Evolutionary conservation across 2,888 invertebrate species (phyloP).

Genomic region (Apamea crenata): DNA sequence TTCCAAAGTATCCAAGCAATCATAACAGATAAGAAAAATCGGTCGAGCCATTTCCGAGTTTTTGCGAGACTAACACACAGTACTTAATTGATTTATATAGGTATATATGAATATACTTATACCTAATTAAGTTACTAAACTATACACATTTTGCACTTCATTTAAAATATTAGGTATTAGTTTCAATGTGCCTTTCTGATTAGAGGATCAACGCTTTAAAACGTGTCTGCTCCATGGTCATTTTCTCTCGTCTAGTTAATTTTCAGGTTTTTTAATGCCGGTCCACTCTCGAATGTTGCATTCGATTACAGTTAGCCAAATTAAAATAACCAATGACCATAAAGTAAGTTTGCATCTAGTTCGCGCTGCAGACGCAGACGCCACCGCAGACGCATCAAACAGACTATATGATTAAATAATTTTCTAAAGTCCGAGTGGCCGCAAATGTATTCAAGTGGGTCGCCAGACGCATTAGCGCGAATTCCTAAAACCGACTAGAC

Average conservation of each 20-base stretch:
- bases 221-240: neutral
- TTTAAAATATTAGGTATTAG: neutral
- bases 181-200: neutral
- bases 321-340: slow-evolving; percentile 48
- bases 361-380: slow-evolving; percentile 59
- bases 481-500: slow-evolving; percentile 83
- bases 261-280: slow-evolving; percentile 16
- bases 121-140: neutral
- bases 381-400: slow-evolving; percentile 66
- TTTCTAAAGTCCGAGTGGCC: slow-evolving; percentile 70
- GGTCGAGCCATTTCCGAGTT: neutral
- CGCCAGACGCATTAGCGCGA: slow-evolving; percentile 87
- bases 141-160: neutral
- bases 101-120: neutral
- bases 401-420: slow-evolving; percentile 75
- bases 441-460: slow-evolving; percentile 82
- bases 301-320: slow-evolving; percentile 52
- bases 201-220: neutral
- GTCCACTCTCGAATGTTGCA: slow-evolving; percentile 36
- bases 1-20: too few relatives aligned
- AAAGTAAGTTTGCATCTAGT: slow-evolving; percentile 43
- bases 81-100: too few relatives aligned
- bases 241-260: neutral
- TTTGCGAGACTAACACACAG: too few relatives aligned
- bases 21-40: neutral